Evolutionary conservation across 2,888 invertebrate genomes (phyloP), one percentile per base, ranked within the genome.

Genomic region (Cataglyphis albicans): DNA sequence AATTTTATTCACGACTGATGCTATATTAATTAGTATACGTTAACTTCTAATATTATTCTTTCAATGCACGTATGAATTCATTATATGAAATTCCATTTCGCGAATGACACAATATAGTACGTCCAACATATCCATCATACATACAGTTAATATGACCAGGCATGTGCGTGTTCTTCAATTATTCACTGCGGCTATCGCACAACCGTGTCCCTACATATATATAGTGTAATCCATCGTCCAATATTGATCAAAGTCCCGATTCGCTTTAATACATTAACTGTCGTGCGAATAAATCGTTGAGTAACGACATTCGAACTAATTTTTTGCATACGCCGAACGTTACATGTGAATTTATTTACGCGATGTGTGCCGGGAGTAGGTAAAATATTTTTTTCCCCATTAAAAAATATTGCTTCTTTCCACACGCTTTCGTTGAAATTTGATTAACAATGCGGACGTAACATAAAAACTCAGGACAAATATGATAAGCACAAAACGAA

Each of bases 161-260:
- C 55, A 52, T 76, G 18, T 52, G 55, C 55, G 76, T 57, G 38
- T 80, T 73, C 80, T 73, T 80, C 74, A 73, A 80, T 80, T 80
- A 80, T 80, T 80, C 74, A 80, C 73, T 38, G 55, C 41, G 41
- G 1, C 44, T 61, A 72, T 73, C 80, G 21, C 38, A 32, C 44
- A 15, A 44, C 59, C 59, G 18, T 59, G 38, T 44, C 80, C 61
- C 59, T 59, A 65, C 25, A 70, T 80, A 44, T 52, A 41, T 48
- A 7, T 41, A 52, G 32, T 18, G 21, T 59, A 80, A 80, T 73
- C 59, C 61, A 70, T 80, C 57, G 80, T 59, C 48, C 74, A 80
- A 61, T 68, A 72, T 80, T 61, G 80, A 76, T 76, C 76, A 76
- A 10, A 75, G 38, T 5, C 38, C n/a, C 38, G 55, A 52, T n/a